phyloP scores from a whole-genome alignment of 1,140 invertebrate genomes.

The Ostrea denselamellosa region DNA sequence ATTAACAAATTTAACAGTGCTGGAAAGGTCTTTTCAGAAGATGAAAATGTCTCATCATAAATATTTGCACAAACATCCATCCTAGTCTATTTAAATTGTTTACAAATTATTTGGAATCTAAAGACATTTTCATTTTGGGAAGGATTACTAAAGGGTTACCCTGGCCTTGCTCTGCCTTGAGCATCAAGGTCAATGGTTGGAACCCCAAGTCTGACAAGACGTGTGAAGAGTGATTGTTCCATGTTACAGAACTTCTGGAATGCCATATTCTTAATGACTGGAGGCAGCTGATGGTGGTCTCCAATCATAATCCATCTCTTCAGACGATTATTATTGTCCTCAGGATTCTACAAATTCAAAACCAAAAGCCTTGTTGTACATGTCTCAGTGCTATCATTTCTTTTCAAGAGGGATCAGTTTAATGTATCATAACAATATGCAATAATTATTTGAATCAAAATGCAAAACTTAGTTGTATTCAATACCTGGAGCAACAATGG shows the following conservation, averaged over 20 bases:
- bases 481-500: conserved; percentile 92
- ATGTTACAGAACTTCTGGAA: conserved; percentile 99
- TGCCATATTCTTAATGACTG: conserved; percentile 99
- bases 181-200: conserved; percentile 98
- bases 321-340: conserved; percentile 95
- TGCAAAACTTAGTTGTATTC: not conserved
- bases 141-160: conserved; percentile 73
- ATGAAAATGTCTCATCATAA: not conserved
- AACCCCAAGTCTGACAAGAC: conserved; percentile 96
- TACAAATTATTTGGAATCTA: no score
- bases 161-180: conserved; percentile 95
- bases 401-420: no score
- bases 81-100: no score
- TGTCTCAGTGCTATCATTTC: no score
- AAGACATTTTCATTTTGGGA: not conserved
- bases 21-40: no score
- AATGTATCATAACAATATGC: no score
- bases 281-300: conserved; percentile 99
- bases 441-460: conserved; percentile 4
- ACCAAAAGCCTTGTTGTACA: not conserved
- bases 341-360: conserved; percentile 85
- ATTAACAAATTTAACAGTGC: no score
- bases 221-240: conserved; percentile 98
- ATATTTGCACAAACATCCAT: not conserved
- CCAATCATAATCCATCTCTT: conserved; percentile 99